Base-by-base conservation (phyloP, 2,888 invertebrate species). In the Drosophila kambysellisi region DNA sequence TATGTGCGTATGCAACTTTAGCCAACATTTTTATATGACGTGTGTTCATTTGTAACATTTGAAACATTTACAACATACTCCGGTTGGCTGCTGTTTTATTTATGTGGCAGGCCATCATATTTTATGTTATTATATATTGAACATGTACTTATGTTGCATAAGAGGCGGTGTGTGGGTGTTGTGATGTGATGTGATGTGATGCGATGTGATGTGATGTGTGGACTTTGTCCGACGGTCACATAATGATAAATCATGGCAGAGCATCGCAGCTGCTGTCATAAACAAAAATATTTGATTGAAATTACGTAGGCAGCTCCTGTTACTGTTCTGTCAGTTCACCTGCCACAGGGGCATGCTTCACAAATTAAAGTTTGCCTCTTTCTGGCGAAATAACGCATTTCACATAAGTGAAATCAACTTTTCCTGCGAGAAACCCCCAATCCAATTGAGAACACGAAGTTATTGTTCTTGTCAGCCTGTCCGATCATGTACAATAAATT, bases 281-380 rank as follows among this genome's bases (percentile, higher is more conserved):
- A 85, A 76, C 84, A 85, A 88, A 81, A 71, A 78, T 81, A 76
- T 85, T 85, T 88, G 85, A 88, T 85, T 85, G 84, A 85, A 84
- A 76, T 82, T 82, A 81, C 65, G 58, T 79, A 72, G 79, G 76
- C 70, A 68, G 78, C 57, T 52, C 35, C 48, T 33, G 60, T 9
- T 53, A 35, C 56, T 37, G 57, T 41, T 62, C 73, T 69, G 68
- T 64, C 82, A 73, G 69, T 46, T 76, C 54, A 76, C 74, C 77
- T 77, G 83, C 29, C 62, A 56, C 48, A 32, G 48, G 41, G n/a
- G 51, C 39, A 50, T 20, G 46, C 20, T 61, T 53, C 79, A 64
- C 53, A 62, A 48, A 82, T 85, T 82, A 67, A 85, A 82, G 77
- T 82, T 70, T 70, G 58, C 52, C 70, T 32, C 51, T 58, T 59